Percentiles rank a stretch among this genome's conserved stretches.
Conservation (phyloP, 2,888 invertebrate genomes). For the Lasioglossum oenotherae region DNA sequence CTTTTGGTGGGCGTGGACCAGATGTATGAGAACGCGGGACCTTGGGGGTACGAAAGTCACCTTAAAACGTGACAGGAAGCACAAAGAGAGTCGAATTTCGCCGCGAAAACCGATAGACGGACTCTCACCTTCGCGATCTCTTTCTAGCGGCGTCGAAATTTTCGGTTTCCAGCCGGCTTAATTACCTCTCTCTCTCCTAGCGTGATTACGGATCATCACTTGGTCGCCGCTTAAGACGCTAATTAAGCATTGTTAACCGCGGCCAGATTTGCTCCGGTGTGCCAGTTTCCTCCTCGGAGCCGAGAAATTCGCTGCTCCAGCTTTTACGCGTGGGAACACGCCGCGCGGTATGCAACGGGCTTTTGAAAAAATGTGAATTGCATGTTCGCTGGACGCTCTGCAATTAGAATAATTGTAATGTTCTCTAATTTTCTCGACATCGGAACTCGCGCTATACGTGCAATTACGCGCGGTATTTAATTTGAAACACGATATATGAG, state of each 20-base stretch:
- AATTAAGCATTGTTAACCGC: constrained; percentile 44
- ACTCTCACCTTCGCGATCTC: not conserved
- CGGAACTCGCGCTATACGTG: not conserved
- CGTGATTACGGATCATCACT: constrained; percentile 10
- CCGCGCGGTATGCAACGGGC: not conserved
- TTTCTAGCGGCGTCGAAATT: constrained; percentile 16
- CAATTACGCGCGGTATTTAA: not conserved
- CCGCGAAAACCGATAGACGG: not conserved
- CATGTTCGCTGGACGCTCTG: constrained; percentile 3
- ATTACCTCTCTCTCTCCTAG: constrained; percentile 22
- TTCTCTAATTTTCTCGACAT: not conserved
- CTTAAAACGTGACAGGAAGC: constrained; percentile 72
- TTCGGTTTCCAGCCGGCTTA: constrained; percentile 35
- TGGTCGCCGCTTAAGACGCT: constrained; percentile 33
- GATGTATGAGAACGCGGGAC: constrained; percentile 61
- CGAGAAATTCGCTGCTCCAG: constrained; percentile 17
- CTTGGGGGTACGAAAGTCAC: constrained; percentile 63
- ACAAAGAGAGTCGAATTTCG: constrained; percentile 60
- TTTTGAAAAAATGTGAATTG: not conserved
- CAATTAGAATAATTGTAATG: constrained; percentile 10
- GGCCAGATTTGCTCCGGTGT: constrained; percentile 25
- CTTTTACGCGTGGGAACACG: constrained; percentile 32
- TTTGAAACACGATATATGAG: not conserved
- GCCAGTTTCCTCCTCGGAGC: constrained; percentile 25
- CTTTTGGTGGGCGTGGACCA: constrained; percentile 71